Evolutionary conservation across 2,888 invertebrate genomes (phyloP), one percentile per base, ranked within the genome.

Genomic region (Muschampia plurimacula): DNA sequence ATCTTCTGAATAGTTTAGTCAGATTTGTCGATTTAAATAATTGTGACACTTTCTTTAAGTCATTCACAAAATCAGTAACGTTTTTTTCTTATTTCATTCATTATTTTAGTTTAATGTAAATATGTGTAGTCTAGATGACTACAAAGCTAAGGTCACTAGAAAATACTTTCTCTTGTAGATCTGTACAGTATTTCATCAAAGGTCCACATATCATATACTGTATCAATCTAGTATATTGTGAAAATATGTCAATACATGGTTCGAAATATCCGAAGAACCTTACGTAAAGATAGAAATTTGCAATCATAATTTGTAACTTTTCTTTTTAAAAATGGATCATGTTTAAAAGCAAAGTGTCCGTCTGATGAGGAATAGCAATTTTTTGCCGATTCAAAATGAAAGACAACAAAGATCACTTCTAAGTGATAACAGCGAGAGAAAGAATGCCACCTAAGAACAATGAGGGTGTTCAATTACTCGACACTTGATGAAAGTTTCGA

Each of bases 401-500:
- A 80, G 77, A 80, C 79, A 78, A 90, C 89, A 90, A 89, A 86
- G 79, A 82, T 81, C 81, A 76, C 84, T 84, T 76, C 84, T 84
- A 83, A 82, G 83, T 85, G 82, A 85, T 90, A 89, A 90, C 86
- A 86, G 84, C 83, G 84, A 80, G 81, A 82, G 82, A 82, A 82
- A 82, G 82, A 82, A 82, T 78, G 77, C 81, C 83, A 82, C 81
- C 84, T 83, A 80, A 81, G 80, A 82, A 90, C 87, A 88, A 89
- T 86, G 86, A 84, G 83, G 82, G 83, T 78, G 77, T 81, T 77
- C 79, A 82, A 84, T 85, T 83, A 84, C 86, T 86, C 80, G 77
- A 85, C 83, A 83, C 82, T 84, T 84, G 82, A 87, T 87, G 86
- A 86, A 86, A 87, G 78, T 86, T 87, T 86, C 78, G 83, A 81